Conservation (phyloP, 2,113 vertebrate genomes). For the Urocynchramus pylzowi region DNA sequence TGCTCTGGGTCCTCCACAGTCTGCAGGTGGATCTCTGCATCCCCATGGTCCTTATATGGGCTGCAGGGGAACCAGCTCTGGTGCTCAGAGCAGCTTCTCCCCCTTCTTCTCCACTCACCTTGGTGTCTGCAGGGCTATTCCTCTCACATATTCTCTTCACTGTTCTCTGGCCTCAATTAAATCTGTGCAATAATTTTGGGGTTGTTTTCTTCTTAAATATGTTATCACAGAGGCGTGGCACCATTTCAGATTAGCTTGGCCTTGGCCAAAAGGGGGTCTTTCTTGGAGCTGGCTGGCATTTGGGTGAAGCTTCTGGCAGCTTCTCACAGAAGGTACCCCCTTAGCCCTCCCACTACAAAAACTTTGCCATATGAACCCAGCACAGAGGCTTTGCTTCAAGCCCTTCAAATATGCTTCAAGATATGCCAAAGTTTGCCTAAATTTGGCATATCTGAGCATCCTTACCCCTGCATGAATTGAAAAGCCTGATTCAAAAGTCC, state of each 20-base stretch:
- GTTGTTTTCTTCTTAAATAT: background rate
- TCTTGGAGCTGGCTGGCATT: background rate
- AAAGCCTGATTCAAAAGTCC: slow-evolving; percentile 6
- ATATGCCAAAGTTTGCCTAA: slow-evolving; percentile 1
- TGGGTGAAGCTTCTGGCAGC: background rate
- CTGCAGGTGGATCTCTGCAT: background rate
- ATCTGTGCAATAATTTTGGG: background rate
- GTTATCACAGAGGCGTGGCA: background rate
- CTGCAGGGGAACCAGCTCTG: background rate
- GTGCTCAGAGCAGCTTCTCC: background rate
- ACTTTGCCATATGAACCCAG: background rate
- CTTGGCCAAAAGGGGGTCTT: background rate
- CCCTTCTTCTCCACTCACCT: background rate
- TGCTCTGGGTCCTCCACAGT: rapidly evolving
- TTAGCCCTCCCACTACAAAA: background rate
- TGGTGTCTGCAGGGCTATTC: background rate
- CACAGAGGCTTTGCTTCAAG: background rate
- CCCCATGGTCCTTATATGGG: no score
- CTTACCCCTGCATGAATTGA: background rate
- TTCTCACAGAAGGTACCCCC: background rate
- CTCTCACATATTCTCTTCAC: background rate
- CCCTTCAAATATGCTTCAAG: background rate
- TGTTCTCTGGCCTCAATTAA: background rate
- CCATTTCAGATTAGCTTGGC: background rate
- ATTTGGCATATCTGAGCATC: slow-evolving; percentile 9